phyloP scores from a whole-genome alignment of 1,140 invertebrate genomes.

The Cherax destructor region DNA sequence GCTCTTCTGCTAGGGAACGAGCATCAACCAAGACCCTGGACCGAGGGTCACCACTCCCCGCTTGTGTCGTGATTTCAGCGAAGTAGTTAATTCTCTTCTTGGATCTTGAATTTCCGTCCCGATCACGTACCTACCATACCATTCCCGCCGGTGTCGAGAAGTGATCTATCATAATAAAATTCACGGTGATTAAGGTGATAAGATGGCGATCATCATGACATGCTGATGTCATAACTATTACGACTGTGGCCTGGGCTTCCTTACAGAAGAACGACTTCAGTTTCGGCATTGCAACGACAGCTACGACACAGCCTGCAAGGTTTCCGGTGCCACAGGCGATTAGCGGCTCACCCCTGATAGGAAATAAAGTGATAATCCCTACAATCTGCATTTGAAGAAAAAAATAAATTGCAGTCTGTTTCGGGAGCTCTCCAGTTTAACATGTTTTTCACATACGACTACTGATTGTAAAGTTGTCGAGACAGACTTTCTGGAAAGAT shows the following conservation, averaged over 20 bases:
- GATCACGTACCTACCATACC: too few species aligned
- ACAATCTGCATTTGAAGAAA: not conserved
- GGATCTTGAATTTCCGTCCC: too few species aligned
- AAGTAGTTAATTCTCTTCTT: not conserved
- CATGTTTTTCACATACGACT: not conserved
- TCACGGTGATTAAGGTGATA: too few species aligned
- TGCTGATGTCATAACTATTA: not conserved
- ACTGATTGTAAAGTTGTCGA: not conserved
- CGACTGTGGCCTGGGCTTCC: not conserved
- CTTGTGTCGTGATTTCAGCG: constrained; percentile 22
- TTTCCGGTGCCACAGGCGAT: not conserved
- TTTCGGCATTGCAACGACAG: not conserved
- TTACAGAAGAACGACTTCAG: not conserved
- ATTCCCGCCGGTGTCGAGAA: too few species aligned
- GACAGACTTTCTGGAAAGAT: not conserved
- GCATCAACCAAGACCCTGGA: not conserved
- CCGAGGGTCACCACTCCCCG: constrained; percentile 12
- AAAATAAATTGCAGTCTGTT: not conserved
- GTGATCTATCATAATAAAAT: too few species aligned
- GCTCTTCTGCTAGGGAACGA: constrained; percentile 30
- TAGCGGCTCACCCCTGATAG: not conserved
- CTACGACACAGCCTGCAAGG: not conserved
- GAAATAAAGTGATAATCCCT: not conserved
- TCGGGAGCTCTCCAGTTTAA: not conserved
- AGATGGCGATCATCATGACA: too few species aligned